A percentile compares a stretch with the other conserved stretches of the same genome.
Evolutionary conservation across 30 jellyfish, hydroid and myxozoan genomes (phyloP).

Genomic region (Mastigias papua): DNA sequence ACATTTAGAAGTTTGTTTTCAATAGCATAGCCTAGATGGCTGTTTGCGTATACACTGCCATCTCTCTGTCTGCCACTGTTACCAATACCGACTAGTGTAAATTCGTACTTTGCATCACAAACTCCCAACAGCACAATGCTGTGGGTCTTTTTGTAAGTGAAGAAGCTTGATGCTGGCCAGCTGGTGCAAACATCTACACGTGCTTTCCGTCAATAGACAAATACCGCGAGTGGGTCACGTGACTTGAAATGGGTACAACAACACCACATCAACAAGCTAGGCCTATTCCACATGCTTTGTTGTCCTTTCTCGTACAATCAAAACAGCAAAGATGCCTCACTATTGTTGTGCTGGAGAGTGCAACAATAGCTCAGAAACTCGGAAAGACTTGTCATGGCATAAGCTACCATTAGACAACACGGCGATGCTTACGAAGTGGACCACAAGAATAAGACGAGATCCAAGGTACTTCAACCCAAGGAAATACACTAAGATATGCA

Average conservation of each 20-base stretch:
- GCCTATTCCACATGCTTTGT: no score
- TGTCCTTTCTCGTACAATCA: not conserved
- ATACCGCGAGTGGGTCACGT: not conserved
- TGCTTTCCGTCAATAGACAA: conserved; percentile 65
- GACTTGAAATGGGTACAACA: not conserved
- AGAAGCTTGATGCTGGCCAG: conserved; percentile 11
- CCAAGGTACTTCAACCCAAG: not conserved
- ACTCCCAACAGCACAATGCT: no score
- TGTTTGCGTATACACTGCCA: no score
- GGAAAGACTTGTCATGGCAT: not conserved
- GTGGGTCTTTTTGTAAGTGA: conserved; percentile 26
- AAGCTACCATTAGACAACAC: not conserved
- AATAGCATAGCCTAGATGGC: no score
- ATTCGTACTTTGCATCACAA: no score
- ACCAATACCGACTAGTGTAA: no score
- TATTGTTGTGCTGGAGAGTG: not conserved
- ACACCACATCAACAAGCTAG: not conserved
- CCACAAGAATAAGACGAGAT: not conserved
- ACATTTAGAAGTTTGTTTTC: no score
- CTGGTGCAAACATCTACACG: conserved; percentile 32
- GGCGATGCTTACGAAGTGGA: not conserved
- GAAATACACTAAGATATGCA: not conserved
- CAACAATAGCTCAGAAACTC: not conserved
- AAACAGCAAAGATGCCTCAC: not conserved
- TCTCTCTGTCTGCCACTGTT: no score